phyloP scores from a whole-genome alignment of 2,797 vertebrate genomes.

The Crossoptilon crossoptilon region DNA sequence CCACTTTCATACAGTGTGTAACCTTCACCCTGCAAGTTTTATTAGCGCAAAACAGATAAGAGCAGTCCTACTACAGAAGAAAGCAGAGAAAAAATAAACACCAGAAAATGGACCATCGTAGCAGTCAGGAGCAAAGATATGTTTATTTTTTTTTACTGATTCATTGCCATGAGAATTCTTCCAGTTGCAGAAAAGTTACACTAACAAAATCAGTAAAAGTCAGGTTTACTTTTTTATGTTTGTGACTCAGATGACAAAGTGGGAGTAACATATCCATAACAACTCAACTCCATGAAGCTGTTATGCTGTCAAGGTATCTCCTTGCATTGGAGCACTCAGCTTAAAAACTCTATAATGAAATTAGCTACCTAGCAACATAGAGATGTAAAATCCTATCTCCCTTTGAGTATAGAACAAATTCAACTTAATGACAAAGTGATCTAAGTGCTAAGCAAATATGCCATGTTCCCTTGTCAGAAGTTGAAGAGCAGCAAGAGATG shows the following conservation, averaged over 20 bases:
- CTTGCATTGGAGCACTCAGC: background rate
- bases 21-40: background rate
- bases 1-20: background rate
- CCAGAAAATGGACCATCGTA: background rate
- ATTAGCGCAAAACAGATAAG: background rate
- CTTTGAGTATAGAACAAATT: background rate
- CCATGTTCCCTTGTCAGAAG: background rate
- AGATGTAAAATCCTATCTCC: background rate
- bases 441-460: background rate
- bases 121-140: background rate
- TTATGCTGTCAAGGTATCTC: background rate
- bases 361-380: background rate
- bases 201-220: background rate
- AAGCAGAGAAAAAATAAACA: background rate
- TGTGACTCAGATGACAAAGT: background rate
- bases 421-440: fast-evolving
- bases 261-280: background rate
- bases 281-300: background rate
- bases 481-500: background rate
- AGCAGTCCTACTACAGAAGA: background rate
- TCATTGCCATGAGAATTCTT: background rate
- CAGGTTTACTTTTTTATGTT: background rate
- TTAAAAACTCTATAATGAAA: background rate
- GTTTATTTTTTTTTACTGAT: background rate
- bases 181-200: background rate